Evolutionary conservation across 1,140 invertebrate genomes (phyloP).

Genomic region (Nephila pilipes): DNA sequence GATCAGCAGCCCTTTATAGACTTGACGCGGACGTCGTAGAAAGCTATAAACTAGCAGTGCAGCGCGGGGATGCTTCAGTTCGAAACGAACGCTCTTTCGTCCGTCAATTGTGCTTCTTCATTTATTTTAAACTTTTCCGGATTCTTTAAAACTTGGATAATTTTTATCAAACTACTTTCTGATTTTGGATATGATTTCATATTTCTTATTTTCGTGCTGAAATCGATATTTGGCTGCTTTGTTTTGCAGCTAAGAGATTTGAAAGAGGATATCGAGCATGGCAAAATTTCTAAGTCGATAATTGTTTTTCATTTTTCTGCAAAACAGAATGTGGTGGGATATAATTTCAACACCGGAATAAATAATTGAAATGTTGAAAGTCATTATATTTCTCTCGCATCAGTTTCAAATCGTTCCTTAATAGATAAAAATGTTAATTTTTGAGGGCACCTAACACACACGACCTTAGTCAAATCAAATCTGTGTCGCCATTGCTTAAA

Average conservation of each 20-base stretch:
- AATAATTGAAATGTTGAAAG: slow-evolving; percentile 38
- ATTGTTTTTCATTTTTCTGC: slow-evolving; percentile 58
- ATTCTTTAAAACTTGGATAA: slow-evolving; percentile 13
- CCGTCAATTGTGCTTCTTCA: slow-evolving; percentile 63
- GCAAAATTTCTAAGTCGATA: slow-evolving; percentile 54
- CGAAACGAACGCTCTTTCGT: slow-evolving; percentile 61
- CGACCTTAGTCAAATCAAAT: slow-evolving; percentile 11
- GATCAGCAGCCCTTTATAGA: slow-evolving; percentile 37
- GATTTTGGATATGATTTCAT: slow-evolving; percentile 1
- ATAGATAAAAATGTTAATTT: slow-evolving; percentile 39
- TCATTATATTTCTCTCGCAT: neutral
- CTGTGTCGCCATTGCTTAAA: slow-evolving; percentile 65
- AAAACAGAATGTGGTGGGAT: neutral
- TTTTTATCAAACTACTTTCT: neutral
- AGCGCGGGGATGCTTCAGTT: slow-evolving; percentile 41
- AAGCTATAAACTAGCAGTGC: slow-evolving; percentile 66
- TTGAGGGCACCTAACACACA: slow-evolving; percentile 67
- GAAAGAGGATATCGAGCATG: neutral
- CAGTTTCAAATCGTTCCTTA: neutral
- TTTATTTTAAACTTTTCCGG: slow-evolving; percentile 47
- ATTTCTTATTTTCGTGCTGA: neutral
- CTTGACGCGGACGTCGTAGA: slow-evolving; percentile 65
- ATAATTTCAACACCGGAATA: neutral
- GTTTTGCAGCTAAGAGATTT: neutral
- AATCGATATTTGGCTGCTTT: neutral